Evolutionary conservation across 2,797 vertebrate species (phyloP).

Genomic region (Ctenochaetus hawaiiensis): DNA sequence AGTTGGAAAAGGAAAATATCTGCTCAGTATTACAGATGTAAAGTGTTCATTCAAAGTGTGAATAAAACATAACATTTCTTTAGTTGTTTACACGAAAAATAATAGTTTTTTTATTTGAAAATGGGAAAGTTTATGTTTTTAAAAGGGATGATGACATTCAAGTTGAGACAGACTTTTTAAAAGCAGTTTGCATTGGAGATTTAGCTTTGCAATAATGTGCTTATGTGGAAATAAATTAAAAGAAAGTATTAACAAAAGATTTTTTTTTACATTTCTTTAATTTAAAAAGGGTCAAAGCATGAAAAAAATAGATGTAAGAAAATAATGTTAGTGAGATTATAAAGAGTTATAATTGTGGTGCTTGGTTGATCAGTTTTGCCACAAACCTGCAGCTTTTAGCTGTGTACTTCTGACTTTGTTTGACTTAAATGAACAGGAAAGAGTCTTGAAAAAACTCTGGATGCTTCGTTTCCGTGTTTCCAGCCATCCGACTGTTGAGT

Average conservation of each 20-base stretch:
- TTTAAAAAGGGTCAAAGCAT: too few species aligned
- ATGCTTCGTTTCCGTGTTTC: constrained; percentile 73
- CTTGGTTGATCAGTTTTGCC: too few species aligned
- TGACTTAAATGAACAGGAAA: constrained; percentile 33
- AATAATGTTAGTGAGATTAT: too few species aligned
- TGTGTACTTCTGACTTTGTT: constrained; percentile 16
- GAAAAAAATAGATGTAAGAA: background rate
- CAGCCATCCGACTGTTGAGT: constrained; percentile 47
- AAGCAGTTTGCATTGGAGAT: background rate
- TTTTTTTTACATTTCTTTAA: too few species aligned
- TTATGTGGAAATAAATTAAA: background rate
- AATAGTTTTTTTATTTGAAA: background rate
- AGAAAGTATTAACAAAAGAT: background rate
- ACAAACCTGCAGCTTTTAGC: background rate
- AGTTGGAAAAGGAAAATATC: background rate
- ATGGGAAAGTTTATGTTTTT: too few species aligned
- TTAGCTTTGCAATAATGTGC: background rate
- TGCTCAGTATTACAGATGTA: too few species aligned
- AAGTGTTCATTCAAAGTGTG: too few species aligned
- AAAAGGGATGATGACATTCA: background rate
- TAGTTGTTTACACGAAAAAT: background rate
- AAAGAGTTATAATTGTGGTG: background rate
- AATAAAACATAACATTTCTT: background rate
- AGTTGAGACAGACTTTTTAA: background rate
- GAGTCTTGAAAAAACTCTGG: constrained; percentile 49